Evolutionary conservation across 2,888 invertebrate genomes (phyloP), one percentile per base, ranked within the genome.

Genomic region (Cenopis cana): DNA sequence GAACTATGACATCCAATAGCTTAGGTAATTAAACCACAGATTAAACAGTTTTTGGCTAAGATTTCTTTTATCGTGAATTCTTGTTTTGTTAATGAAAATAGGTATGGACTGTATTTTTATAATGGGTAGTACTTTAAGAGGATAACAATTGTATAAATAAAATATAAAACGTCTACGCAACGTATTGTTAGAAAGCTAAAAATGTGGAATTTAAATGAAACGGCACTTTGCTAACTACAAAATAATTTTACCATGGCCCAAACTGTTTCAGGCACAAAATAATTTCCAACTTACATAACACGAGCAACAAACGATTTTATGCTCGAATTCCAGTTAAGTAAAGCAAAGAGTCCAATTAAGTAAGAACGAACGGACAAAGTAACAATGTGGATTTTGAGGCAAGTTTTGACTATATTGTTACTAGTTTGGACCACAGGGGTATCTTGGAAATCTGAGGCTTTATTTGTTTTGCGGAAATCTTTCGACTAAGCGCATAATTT

Each of bases 321-420:
- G 73, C 73, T 75, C 79, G 49, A 74, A 72, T 68, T 74, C 72
- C 69, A 38, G 72, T 69, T 71, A 65, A 72, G 66, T 67, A 65
- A 46, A 71, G 56, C 70, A 78, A 78, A 79, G 79, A 77, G 75
- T 76, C 77, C 80, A 82, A 82, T 82, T 82, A 81, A 76, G 72
- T 70, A 49, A 56, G 73, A 74, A 76, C 75, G 73, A 62, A 76
- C 75, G 76, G 76, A 78, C 83, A 82, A 82, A 81, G 83, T 78
- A 78, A 81, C 80, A 77, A 61, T 68, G 68, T 64, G 46, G n/a
- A 68, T 60, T 49, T 65, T 70, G 38, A 17, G 54, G 38, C 79
- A 79, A 83, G 81, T 83, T 82, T 79, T 81, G 83, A 84, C 83
- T 78, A 72, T 79, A 79, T 82, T 83, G 81, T 74, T 66, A 56